Percentiles rank a stretch among this genome's conserved stretches.
Conservation (phyloP, 2,888 invertebrate species). For the Tetrapedia diversipes region DNA sequence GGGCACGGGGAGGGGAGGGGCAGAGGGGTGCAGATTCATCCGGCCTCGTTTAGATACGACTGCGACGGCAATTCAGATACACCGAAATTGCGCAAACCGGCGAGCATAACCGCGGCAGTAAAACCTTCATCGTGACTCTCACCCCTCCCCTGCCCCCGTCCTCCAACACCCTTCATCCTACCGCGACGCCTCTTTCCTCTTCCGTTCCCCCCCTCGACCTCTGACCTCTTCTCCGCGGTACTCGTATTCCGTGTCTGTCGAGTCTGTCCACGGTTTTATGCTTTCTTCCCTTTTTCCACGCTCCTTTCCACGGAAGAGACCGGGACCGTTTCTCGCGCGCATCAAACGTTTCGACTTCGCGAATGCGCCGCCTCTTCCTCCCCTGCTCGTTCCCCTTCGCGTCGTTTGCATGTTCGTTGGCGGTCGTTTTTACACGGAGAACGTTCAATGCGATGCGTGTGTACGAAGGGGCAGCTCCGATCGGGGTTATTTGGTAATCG, state of each 20-base stretch:
- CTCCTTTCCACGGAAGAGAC: constrained; percentile 11
- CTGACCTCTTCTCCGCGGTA: constrained; percentile 26
- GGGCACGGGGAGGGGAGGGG: too few species aligned
- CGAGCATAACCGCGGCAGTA: constrained; percentile 72
- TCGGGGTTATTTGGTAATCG: not conserved
- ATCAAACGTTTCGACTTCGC: constrained; percentile 30
- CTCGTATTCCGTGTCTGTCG: constrained; percentile 21
- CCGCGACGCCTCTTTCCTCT: constrained; percentile 1
- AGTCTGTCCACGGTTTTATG: constrained; percentile 7
- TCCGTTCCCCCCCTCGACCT: constrained; percentile 34
- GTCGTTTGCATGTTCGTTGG: constrained; percentile 1
- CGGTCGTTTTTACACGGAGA: not conserved
- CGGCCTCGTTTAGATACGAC: constrained; percentile 75
- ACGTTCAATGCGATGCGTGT: not conserved
- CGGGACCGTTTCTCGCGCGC: constrained; percentile 36
- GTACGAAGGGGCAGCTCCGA: not conserved
- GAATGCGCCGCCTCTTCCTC: not conserved
- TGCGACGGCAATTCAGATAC: constrained; percentile 73
- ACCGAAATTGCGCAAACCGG: constrained; percentile 75
- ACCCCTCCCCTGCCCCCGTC: constrained; percentile 2
- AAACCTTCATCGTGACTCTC: constrained; percentile 70
- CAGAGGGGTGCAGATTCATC: constrained; percentile 68
- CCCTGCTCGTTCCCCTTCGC: too few species aligned
- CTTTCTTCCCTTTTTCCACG: not conserved
- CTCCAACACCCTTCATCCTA: too few species aligned